Percentiles rank a stretch among this genome's conserved stretches.
Evolutionary conservation across 2,113 vertebrate species (phyloP).

Genomic region (Loxodonta africana): DNA sequence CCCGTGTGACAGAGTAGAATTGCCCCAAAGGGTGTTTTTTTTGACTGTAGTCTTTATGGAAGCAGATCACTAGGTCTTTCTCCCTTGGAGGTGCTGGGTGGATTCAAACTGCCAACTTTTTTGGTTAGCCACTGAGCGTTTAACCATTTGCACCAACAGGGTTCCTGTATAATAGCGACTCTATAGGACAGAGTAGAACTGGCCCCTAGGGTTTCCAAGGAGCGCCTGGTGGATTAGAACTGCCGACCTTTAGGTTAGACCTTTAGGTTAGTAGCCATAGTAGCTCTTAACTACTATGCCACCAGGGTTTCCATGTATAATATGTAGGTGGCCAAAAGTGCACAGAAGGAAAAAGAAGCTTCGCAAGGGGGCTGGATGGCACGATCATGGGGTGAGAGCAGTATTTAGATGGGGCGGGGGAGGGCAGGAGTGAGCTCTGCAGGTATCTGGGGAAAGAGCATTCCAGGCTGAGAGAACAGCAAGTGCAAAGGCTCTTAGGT

Average conservation of each 20-base stretch:
- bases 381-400: accelerated
- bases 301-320: no score
- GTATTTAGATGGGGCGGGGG: not conserved
- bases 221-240: no score
- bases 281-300: no score
- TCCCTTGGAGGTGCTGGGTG: not conserved
- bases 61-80: not conserved
- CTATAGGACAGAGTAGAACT: no score
- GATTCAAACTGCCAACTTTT: not conserved
- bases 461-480: not conserved
- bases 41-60: not conserved
- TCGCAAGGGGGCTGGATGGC: not conserved
- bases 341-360: not conserved
- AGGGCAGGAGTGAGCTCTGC: not conserved
- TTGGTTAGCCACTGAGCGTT: not conserved
- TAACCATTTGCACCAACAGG: not conserved
- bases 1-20: not conserved
- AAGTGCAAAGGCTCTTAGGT: not conserved
- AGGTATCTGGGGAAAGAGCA: not conserved
- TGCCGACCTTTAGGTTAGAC: no score
- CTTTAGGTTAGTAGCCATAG: no score
- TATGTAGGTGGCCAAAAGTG: not conserved
- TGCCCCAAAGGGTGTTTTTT: not conserved
- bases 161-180: no score
- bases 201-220: no score